phyloP scores from a whole-genome alignment of 2,888 invertebrate genomes.

The Cantharis rustica region DNA sequence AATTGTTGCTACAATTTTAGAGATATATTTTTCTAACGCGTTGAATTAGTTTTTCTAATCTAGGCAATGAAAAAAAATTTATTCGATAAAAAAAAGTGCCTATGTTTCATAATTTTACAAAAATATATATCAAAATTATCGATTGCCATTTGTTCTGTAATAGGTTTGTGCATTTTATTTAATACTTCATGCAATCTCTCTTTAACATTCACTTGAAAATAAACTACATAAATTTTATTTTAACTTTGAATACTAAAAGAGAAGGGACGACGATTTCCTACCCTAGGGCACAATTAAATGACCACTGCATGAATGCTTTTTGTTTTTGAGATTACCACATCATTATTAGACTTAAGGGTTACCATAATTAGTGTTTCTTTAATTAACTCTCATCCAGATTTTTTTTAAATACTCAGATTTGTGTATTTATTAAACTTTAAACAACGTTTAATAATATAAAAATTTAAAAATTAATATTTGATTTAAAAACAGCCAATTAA shows the following conservation, averaged over 20 bases:
- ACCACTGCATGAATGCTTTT: background rate
- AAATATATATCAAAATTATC: background rate
- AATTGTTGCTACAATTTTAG: background rate
- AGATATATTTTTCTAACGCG: background rate
- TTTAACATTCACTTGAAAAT: background rate
- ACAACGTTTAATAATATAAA: background rate
- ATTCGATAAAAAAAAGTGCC: background rate
- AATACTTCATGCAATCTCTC: background rate
- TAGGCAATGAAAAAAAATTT: background rate
- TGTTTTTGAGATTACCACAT: background rate
- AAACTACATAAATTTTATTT: background rate
- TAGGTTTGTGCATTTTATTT: background rate
- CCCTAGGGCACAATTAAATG: background rate
- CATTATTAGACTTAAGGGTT: background rate
- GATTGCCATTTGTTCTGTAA: background rate
- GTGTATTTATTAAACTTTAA: background rate
- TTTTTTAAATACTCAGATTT: background rate
- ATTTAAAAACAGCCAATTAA: too few species aligned
- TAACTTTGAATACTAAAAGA: background rate
- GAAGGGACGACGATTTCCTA: background rate
- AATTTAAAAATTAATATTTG: too few species aligned
- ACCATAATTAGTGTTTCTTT: background rate
- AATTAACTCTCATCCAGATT: background rate
- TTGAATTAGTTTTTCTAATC: background rate
- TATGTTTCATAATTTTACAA: background rate